Evolutionary conservation across 1,140 invertebrate species (phyloP), one percentile per base, ranked within the genome.

Genomic region (Polyergus mexicanus): DNA sequence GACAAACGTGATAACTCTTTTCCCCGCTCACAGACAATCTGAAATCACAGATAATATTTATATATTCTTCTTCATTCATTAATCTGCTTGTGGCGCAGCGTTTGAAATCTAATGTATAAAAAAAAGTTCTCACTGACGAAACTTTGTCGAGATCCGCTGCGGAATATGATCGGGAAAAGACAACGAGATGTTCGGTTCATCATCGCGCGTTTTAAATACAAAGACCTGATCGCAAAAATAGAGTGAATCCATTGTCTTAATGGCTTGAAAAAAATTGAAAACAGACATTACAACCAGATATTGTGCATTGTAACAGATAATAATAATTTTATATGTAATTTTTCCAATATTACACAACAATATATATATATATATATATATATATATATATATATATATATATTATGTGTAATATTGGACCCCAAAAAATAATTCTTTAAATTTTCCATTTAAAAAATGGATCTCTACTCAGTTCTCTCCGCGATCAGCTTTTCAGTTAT

Each of bases 71-170:
- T 85, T 92, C 69, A 75, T n/a, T 65, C 62, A 75, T 22, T 62
- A 60, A 88, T 87, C 92, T 94, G 38, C 68, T 83, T 80, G 16
- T 51, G 92, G 92, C 93, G 92, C 92, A 94, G 91, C 92, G 92
- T 94, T 93, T 92, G 78, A 85, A 94, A 90, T 87, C 91, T 94
- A 95, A 85, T 60, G 89, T 94, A 92, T 92, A 94, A 94, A 94
- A 94, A 89, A 94, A 92, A 89, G 77, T 84, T 87, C 89, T 89
- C 41, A 54, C 56, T 32, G 78, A 69, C 38, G 78, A 78, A 88
- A 65, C 66, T 86, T 90, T 56, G 77, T 91, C 85, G 85, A 84
- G 63, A 80, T 65, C 68, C 58, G 68, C 47, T 84, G 35, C 63
- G 75, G 78, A 77, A 80, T 38, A 56, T 44, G 78, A 56, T 85